Percentiles rank a stretch among this genome's conserved stretches.
Evolutionary conservation across 1,140 invertebrate species (phyloP).

Genomic region (Trichonephila inaurata): DNA sequence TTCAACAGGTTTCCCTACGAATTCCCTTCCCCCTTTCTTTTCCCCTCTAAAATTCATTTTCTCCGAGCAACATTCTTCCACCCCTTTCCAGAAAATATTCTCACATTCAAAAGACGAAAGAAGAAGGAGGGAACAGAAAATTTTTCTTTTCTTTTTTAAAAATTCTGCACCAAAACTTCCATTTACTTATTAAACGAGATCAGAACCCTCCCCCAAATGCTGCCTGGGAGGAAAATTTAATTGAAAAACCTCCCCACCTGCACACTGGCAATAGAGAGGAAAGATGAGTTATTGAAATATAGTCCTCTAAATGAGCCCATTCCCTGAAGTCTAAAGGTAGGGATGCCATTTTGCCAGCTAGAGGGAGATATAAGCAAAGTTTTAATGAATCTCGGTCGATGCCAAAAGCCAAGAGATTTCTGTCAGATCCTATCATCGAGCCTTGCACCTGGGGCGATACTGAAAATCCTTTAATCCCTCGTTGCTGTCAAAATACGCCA

Average conservation of each 20-base stretch:
- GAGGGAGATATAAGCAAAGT: not conserved
- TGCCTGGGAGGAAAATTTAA: not conserved
- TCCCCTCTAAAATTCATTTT: not conserved
- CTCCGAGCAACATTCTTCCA: not conserved
- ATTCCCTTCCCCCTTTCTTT: not conserved
- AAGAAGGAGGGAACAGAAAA: not conserved
- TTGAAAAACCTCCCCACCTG: not conserved
- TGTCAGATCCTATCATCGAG: not conserved
- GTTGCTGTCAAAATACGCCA: not conserved
- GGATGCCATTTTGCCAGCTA: not conserved
- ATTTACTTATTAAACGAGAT: not conserved
- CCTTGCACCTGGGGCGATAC: not conserved
- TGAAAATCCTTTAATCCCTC: not conserved
- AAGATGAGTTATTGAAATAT: slow-evolving; percentile 9
- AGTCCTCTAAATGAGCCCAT: not conserved
- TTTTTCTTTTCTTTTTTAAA: not conserved
- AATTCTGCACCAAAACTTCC: not conserved
- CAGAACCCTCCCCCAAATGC: not conserved
- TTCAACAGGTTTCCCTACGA: not conserved
- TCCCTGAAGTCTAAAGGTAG: not conserved
- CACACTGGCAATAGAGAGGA: not conserved
- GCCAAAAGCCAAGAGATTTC: not conserved
- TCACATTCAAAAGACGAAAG: no score
- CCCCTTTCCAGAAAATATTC: not conserved
- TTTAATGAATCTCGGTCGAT: not conserved